A percentile compares a stretch with the other conserved stretches of the same genome.
phyloP scores from a whole-genome alignment of 2,888 invertebrate genomes.

The Camponotus fellah region DNA sequence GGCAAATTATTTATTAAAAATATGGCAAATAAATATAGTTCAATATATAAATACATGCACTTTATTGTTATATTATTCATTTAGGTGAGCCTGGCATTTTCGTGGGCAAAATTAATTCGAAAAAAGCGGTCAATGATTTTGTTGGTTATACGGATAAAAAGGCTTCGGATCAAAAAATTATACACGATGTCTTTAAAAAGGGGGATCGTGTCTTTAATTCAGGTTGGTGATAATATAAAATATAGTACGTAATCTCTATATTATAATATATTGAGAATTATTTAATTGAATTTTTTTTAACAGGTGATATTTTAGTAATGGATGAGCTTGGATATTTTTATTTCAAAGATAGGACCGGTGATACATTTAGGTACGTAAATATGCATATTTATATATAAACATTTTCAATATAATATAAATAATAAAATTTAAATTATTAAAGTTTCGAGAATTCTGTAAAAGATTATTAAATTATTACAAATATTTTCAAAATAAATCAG shows the following conservation, averaged over 20 bases:
- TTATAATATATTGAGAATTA: background rate
- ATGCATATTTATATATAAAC: background rate
- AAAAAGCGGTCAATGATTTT: constrained; percentile 88
- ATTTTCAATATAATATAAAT: background rate
- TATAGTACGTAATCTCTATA: constrained; percentile 10
- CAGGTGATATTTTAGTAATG: constrained; percentile 94
- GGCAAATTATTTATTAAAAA: background rate
- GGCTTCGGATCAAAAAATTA: constrained; percentile 95
- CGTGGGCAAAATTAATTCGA: constrained; percentile 90
- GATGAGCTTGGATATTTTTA: constrained; percentile 97
- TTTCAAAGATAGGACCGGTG: constrained; percentile 96
- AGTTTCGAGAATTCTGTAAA: background rate
- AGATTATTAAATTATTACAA: background rate
- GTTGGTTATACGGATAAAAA: constrained; percentile 91
- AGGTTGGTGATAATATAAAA: constrained; percentile 81
- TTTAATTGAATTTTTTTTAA: constrained; percentile 40
- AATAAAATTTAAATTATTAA: background rate
- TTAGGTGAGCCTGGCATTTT: constrained; percentile 94
- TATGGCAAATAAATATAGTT: background rate
- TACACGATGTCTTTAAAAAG: constrained; percentile 92
- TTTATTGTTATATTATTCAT: constrained; percentile 49
- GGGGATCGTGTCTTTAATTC: constrained; percentile 97
- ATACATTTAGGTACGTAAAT: constrained; percentile 89
- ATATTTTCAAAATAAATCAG: background rate
- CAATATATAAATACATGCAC: background rate